These are phyloP conservation scores for Actias luna DNA, from an alignment of 2,888 invertebrate species.

Conservation along the genomic window DNA sequence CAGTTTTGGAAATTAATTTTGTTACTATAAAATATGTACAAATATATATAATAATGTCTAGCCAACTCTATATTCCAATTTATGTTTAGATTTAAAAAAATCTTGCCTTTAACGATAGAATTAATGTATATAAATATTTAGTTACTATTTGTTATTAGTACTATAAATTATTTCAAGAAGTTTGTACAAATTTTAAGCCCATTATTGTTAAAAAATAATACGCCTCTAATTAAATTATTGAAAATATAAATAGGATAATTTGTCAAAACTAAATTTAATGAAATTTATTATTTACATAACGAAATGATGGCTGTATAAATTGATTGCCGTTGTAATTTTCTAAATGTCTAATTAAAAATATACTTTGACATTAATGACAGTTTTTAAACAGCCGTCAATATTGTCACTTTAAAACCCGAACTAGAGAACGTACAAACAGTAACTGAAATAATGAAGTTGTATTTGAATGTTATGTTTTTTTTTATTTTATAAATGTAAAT, in stretches of 20 bases:
- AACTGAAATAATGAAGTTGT: too few relatives aligned
- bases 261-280: background rate
- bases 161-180: background rate
- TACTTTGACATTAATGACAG: background rate
- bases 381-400: background rate
- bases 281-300: background rate
- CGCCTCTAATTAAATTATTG: background rate
- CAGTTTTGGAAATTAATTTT: background rate
- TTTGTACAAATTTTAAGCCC: conserved; percentile 1
- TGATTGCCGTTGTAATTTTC: conserved; percentile 24
- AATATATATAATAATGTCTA: background rate
- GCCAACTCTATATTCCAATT: background rate
- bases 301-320: background rate
- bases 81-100: background rate
- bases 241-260: background rate
- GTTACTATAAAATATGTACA: background rate
- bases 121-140: background rate
- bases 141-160: background rate
- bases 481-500: too few relatives aligned
- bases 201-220: background rate
- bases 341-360: background rate
- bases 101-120: background rate
- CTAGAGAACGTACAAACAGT: too few relatives aligned
- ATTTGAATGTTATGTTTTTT: too few relatives aligned
- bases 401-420: too few relatives aligned